These are phyloP conservation scores for Saccostrea cuccullata DNA, from an alignment of 1,140 invertebrate genomes.

Conservation along the genomic window DNA sequence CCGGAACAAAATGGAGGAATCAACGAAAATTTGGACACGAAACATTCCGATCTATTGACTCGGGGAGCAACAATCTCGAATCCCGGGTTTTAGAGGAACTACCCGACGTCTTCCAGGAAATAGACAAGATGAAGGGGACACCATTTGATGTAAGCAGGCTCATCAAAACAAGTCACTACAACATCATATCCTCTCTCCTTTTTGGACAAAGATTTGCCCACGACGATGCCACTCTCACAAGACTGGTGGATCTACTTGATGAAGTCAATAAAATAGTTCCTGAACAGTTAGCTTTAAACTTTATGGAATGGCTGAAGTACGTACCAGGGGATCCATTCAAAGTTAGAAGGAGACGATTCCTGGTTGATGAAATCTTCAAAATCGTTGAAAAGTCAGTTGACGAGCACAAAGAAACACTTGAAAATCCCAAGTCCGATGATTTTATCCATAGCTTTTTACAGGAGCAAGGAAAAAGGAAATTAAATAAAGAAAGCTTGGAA, in stretches of 20 bases:
- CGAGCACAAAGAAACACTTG: not conserved
- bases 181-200: not conserved
- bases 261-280: not conserved
- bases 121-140: not conserved
- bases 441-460: not conserved
- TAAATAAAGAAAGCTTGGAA: not conserved
- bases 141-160: not conserved
- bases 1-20: not conserved
- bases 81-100: not conserved
- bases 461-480: not conserved
- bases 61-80: not conserved
- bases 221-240: not conserved
- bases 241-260: not conserved
- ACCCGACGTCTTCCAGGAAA: not conserved
- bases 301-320: constrained; percentile 19
- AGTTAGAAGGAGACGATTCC: not conserved
- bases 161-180: not conserved
- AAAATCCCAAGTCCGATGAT: not conserved
- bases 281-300: not conserved
- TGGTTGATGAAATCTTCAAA: constrained; percentile 4
- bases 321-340: not conserved
- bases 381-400: not conserved
- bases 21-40: not conserved
- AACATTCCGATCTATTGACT: not conserved
- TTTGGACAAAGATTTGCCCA: not conserved